These are phyloP conservation scores for Aproaerema taeniolella DNA, from an alignment of 2,888 invertebrate species.

Conservation along the genomic window DNA sequence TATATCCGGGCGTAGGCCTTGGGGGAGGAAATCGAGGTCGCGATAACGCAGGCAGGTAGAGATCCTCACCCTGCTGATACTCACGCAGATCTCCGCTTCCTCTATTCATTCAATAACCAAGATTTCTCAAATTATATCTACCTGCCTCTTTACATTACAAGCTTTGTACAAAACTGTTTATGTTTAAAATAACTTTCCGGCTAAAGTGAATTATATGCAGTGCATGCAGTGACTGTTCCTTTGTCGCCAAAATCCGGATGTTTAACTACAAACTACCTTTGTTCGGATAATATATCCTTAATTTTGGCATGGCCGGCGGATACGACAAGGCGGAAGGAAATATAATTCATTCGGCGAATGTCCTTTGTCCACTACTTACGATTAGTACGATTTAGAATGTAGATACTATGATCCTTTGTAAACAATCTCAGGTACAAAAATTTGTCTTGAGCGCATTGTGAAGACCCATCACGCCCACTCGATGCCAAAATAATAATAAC, in stretches of 20 bases:
- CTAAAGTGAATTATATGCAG: background rate
- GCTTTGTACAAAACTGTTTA: background rate
- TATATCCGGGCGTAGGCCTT: slow-evolving; percentile 57
- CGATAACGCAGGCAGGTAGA: slow-evolving; percentile 47
- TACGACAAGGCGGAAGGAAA: slow-evolving; percentile 60
- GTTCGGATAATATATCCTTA: slow-evolving; percentile 49
- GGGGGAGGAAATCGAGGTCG: slow-evolving; percentile 54
- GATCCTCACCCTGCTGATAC: slow-evolving; percentile 1
- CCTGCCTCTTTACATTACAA: background rate
- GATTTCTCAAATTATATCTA: too few relatives aligned
- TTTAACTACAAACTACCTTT: slow-evolving; percentile 62
- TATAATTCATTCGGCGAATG: slow-evolving; percentile 47
- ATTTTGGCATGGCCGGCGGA: slow-evolving; percentile 47
- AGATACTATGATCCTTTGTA: slow-evolving; percentile 54
- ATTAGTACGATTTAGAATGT: slow-evolving; percentile 36
- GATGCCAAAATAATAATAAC: slow-evolving; percentile 58
- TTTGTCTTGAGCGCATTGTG: slow-evolving; percentile 50
- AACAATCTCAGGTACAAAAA: slow-evolving; percentile 67
- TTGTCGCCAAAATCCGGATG: slow-evolving; percentile 62
- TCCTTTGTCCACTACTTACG: too few relatives aligned
- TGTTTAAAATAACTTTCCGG: background rate
- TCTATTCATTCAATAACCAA: too few relatives aligned
- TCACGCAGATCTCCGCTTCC: background rate
- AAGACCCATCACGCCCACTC: slow-evolving; percentile 56
- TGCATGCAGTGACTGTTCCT: slow-evolving; percentile 27